A percentile compares a stretch with the other conserved stretches of the same genome.
Evolutionary conservation across 2,797 vertebrate species (phyloP).

Genomic region (Pipistrellus pipistrellus): DNA sequence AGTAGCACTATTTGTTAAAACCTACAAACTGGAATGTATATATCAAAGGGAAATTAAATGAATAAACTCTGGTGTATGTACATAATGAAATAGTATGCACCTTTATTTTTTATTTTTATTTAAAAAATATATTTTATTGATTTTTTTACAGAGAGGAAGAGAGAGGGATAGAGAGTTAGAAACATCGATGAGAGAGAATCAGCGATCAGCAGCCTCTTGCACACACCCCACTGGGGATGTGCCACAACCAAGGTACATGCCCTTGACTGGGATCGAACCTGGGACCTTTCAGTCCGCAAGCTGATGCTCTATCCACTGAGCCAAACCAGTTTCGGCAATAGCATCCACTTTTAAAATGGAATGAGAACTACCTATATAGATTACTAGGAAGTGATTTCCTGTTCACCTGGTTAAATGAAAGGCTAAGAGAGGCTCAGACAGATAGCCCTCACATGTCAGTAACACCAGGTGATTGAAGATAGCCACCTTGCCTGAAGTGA

Average conservation of each 20-base stretch:
- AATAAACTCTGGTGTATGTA: neutral
- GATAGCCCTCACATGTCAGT: neutral
- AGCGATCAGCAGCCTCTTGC: no score
- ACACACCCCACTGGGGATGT: no score
- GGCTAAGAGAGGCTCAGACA: neutral
- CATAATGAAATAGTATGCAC: neutral
- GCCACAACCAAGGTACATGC: no score
- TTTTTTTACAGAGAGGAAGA: no score
- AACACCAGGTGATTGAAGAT: neutral
- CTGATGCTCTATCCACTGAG: no score
- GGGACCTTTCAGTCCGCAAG: no score
- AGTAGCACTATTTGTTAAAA: neutral
- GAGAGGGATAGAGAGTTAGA: no score
- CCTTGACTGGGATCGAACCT: no score
- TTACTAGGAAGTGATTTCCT: neutral
- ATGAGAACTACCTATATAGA: neutral
- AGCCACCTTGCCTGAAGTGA: neutral
- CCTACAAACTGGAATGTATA: neutral
- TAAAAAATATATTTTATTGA: no score
- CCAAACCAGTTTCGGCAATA: no score
- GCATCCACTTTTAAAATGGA: neutral
- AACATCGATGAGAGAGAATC: no score
- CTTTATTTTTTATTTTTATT: neutral
- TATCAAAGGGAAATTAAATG: neutral
- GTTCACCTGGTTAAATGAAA: neutral